phyloP scores from a whole-genome alignment of 2,113 vertebrate species.

The Sula dactylatra region DNA sequence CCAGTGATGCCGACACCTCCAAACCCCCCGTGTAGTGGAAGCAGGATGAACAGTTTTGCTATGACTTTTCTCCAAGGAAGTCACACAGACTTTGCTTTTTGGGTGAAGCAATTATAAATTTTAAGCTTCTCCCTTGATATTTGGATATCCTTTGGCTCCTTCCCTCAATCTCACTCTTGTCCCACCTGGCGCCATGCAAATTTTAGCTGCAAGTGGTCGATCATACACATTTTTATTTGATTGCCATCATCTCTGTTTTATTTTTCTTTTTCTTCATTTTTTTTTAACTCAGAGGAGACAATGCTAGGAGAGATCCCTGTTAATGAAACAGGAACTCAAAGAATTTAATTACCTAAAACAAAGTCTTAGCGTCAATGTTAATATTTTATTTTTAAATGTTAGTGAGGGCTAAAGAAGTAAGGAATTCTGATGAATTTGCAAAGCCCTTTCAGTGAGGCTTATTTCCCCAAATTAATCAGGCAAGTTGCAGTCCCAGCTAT shows the following conservation, averaged over 20 bases:
- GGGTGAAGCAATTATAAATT: neutral
- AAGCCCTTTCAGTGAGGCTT: slow-evolving; percentile 52
- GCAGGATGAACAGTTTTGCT: neutral
- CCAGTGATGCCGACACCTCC: neutral
- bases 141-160: neutral
- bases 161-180: neutral
- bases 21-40: neutral
- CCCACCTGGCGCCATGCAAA: neutral
- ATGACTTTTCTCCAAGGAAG: neutral
- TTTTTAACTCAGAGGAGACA: neutral
- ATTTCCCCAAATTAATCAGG: slow-evolving; percentile 72
- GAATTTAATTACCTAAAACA: slow-evolving; percentile 65
- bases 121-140: neutral
- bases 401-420: slow-evolving; percentile 23
- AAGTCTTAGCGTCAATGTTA: slow-evolving; percentile 16
- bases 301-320: neutral
- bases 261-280: accelerated
- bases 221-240: neutral
- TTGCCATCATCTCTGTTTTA: accelerated
- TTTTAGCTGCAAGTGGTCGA: neutral
- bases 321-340: slow-evolving; percentile 40
- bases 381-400: slow-evolving; percentile 54
- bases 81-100: neutral
- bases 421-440: slow-evolving; percentile 57
- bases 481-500: slow-evolving; percentile 59